Base-by-base conservation (phyloP, 2,888 invertebrate species). In the Macaria liturata region DNA sequence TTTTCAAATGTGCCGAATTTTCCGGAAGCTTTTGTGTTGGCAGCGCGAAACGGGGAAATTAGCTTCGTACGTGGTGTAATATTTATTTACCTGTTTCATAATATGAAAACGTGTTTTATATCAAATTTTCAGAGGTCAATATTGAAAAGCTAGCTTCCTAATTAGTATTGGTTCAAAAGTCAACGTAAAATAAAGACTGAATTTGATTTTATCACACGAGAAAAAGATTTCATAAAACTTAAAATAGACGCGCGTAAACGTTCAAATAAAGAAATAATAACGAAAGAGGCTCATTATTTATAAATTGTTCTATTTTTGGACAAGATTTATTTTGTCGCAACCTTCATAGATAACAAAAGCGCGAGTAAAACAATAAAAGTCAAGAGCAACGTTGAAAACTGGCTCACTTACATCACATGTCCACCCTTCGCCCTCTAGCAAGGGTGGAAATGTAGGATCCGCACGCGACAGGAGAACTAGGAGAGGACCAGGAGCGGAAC, bases 1-100 rank as follows among this genome's bases (percentile, higher is more conserved):
- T 83, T 84, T 84, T 85, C 81, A 74, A 78, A 78, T 80, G 71
- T 68, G 70, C 74, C 72, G 72, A 81, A 75, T 78, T 76, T 80
- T 77, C 75, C 61, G 59, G 59, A 57, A 9, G 43, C 6, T 49
- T 31, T 66, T 64, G 59, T 59, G 43, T 61, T 49, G 43, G 40
- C 30, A 61, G 42, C 42, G 9, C n/a, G 42, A n/a, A 42, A 37
- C 34, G 3, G 4, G 34, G 34, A 37, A 37, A 37, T 37, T 37
- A 37, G 34, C 34, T 37, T 37, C 34, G 7, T 37, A 37, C 34
- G 34, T 4, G 34, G 7, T 2, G 1, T 4, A 37, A 7, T 43
- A n/a, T 43, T 43, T 43, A n/a, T 43, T 43, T 4, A 4, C 9
- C 9, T 40, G 43, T n/a, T 43, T 43, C 43, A 4, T 37, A 34